phyloP scores from a whole-genome alignment of 2,113 vertebrate species.

The Pituophis catenifer region DNA sequence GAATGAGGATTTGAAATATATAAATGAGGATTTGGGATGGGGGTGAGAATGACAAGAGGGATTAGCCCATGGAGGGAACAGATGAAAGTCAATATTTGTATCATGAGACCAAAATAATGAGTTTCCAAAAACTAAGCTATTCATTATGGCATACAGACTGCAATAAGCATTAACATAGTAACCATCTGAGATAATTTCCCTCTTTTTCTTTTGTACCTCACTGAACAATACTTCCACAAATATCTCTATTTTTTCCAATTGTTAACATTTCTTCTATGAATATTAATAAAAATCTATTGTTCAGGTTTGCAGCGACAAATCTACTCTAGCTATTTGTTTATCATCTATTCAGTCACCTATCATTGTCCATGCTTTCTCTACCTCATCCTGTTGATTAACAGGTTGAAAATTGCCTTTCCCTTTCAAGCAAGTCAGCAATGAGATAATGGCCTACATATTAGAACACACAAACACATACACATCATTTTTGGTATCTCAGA shows the following conservation, averaged over 20 bases:
- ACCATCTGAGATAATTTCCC: not conserved
- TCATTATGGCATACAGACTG: slow-evolving; percentile 21
- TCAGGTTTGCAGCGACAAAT: not conserved
- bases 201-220: not conserved
- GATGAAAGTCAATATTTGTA: slow-evolving; percentile 42
- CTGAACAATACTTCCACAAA: slow-evolving; percentile 15
- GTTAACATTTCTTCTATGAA: not conserved
- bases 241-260: slow-evolving; percentile 13
- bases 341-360: not conserved
- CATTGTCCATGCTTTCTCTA: not conserved
- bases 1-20: slow-evolving; percentile 9
- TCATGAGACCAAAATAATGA: slow-evolving; percentile 39
- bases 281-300: not conserved
- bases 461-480: not conserved
- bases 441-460: not conserved
- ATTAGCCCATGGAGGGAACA: slow-evolving; percentile 41
- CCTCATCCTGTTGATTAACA: not conserved
- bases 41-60: slow-evolving; percentile 40
- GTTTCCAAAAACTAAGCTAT: slow-evolving; percentile 37
- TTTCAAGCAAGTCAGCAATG: not conserved
- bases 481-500: not conserved
- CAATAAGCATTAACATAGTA: slow-evolving; percentile 1
- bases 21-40: slow-evolving; percentile 22
- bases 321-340: not conserved
- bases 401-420: not conserved